Percentiles rank a stretch among this genome's conserved stretches.
Conservation (phyloP, 2,797 vertebrate species). For the Oreonectes daqikongensis region DNA sequence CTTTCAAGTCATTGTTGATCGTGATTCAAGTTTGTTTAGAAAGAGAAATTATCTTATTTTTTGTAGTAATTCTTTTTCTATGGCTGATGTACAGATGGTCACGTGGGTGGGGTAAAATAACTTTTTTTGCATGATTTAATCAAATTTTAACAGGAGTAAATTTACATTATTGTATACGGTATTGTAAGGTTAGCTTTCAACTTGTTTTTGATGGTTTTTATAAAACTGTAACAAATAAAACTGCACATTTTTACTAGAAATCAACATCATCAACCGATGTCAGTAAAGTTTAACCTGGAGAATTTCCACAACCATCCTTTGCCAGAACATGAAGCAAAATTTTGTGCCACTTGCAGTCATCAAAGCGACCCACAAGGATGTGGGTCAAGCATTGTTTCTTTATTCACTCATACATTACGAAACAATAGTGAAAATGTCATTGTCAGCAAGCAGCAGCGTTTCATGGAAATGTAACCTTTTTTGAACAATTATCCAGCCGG, state of each 20-base stretch:
- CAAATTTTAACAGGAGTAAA: background rate
- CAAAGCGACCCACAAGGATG: background rate
- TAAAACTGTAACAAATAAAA: background rate
- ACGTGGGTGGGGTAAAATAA: too few species aligned
- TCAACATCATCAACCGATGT: background rate
- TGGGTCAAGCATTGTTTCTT: slow-evolving; percentile 26
- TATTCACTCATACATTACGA: slow-evolving; percentile 10
- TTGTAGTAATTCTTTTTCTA: too few species aligned
- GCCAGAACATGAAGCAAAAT: background rate
- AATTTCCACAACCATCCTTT: too few species aligned
- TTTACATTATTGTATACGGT: too few species aligned
- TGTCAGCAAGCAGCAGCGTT: slow-evolving; percentile 2
- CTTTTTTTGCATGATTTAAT: too few species aligned
- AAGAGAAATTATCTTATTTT: too few species aligned
- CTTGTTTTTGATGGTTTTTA: background rate
- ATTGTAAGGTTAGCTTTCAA: background rate
- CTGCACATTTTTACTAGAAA: background rate
- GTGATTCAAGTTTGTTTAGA: too few species aligned
- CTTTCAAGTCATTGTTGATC: background rate
- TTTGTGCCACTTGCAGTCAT: background rate
- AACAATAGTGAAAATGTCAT: slow-evolving; percentile 22
- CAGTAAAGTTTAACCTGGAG: background rate
- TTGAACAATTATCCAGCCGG: slow-evolving; percentile 9
- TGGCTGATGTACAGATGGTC: too few species aligned
- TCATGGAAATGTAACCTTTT: slow-evolving; percentile 30